These are phyloP conservation scores for Drosophila ananassae DNA, from an alignment of 1,140 invertebrate genomes.

Conservation along the genomic window DNA sequence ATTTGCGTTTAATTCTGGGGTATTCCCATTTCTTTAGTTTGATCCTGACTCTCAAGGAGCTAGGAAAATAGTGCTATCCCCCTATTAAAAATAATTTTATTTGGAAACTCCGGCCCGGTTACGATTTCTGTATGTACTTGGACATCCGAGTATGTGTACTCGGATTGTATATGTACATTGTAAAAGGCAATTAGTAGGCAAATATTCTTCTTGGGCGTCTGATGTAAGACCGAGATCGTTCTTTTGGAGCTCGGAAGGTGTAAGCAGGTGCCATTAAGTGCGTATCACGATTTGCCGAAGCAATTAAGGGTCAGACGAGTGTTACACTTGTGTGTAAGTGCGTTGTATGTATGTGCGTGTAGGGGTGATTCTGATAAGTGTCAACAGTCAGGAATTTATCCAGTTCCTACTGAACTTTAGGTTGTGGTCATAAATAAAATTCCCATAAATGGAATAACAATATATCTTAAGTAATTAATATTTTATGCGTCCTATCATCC, in stretches of 20 bases:
- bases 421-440: not conserved
- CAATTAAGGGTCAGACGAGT: not conserved
- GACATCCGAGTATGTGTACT: slow-evolving; percentile 37
- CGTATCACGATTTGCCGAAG: not conserved
- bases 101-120: slow-evolving; percentile 35
- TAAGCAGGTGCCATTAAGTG: not conserved
- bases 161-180: slow-evolving; percentile 10
- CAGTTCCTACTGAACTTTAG: not conserved
- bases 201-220: not conserved
- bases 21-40: slow-evolving; percentile 6
- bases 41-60: not conserved
- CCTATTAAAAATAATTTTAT: not conserved
- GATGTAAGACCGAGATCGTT: slow-evolving; percentile 6
- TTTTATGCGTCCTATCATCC: not conserved
- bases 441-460: not conserved
- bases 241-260: not conserved
- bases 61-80: not conserved
- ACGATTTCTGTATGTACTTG: slow-evolving; percentile 46
- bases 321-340: slow-evolving; percentile 25
- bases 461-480: not conserved
- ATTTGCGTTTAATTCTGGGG: slow-evolving; percentile 12
- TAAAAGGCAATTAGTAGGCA: slow-evolving; percentile 3
- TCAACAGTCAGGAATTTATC: slow-evolving; percentile 36
- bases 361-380: slow-evolving; percentile 20
- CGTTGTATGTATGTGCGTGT: slow-evolving; percentile 1